Evolutionary conservation across 2,797 vertebrate species (phyloP).

Genomic region (Petrocephalus sullivani): DNA sequence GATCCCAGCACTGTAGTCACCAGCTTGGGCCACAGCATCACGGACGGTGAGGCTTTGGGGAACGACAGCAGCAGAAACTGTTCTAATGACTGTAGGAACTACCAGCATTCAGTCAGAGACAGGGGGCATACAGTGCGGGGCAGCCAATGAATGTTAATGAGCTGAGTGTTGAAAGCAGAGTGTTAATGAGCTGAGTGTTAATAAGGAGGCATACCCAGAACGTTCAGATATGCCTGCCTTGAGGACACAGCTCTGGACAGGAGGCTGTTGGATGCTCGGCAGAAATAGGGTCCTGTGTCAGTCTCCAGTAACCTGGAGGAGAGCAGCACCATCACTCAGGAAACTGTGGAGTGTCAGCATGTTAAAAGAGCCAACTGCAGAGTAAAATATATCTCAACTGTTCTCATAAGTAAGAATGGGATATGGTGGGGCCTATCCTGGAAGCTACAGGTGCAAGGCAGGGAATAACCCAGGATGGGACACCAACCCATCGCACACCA

Average conservation of each 20-base stretch:
- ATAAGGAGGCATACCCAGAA: slow-evolving; percentile 50
- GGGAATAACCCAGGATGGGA: not conserved
- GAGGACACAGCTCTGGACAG: slow-evolving; percentile 59
- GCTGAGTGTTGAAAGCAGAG: not conserved
- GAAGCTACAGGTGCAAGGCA: not conserved
- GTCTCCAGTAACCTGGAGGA: slow-evolving; percentile 52
- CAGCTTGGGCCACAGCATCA: slow-evolving; percentile 55
- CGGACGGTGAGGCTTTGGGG: slow-evolving; percentile 54
- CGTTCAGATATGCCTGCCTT: slow-evolving; percentile 49
- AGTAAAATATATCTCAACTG: not conserved
- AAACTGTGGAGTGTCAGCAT: not conserved
- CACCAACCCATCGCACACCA: not conserved
- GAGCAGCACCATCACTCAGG: slow-evolving; percentile 15
- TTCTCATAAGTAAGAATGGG: not conserved
- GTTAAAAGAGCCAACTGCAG: not conserved
- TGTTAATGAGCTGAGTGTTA: not conserved
- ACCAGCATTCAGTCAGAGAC: not conserved
- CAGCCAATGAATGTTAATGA: not conserved
- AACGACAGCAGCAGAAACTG: not conserved
- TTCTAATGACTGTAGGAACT: not conserved
- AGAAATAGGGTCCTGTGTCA: slow-evolving; percentile 63
- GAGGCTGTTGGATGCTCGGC: slow-evolving; percentile 57
- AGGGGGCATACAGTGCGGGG: not conserved
- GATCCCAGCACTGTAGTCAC: slow-evolving; percentile 55
- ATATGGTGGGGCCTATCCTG: not conserved